Percentiles rank a stretch among this genome's conserved stretches.
phyloP scores from a whole-genome alignment of 2,888 invertebrate species.

The Ormyrus thymus region DNA sequence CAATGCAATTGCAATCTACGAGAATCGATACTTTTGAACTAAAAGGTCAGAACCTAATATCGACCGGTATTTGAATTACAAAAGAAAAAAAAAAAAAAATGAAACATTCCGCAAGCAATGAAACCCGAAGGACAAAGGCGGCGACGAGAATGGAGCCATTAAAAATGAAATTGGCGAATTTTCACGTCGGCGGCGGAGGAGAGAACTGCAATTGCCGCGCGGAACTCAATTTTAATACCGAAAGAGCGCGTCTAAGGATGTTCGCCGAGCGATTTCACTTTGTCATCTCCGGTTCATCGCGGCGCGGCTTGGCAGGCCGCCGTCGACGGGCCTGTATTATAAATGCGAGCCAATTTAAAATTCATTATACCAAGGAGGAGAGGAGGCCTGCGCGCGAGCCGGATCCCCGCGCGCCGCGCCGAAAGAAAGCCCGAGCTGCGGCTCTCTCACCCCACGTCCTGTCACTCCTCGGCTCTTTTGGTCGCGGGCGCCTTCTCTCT shows the following conservation, averaged over 20 bases:
- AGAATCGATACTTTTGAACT: too few species aligned
- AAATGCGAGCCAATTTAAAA: constrained; percentile 74
- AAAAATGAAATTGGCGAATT: constrained; percentile 38
- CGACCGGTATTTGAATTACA: too few species aligned
- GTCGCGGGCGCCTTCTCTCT: constrained; percentile 49
- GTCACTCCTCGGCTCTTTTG: not conserved
- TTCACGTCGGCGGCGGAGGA: not conserved
- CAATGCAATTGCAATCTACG: too few species aligned
- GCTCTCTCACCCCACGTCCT: not conserved
- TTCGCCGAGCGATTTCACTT: constrained; percentile 69
- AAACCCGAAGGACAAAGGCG: constrained; percentile 4
- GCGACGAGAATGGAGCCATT: constrained; percentile 21
- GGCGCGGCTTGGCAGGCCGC: constrained; percentile 60
- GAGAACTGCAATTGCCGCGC: constrained; percentile 38
- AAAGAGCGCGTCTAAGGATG: constrained; percentile 59
- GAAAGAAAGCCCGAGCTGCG: not conserved
- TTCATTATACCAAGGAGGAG: constrained; percentile 69
- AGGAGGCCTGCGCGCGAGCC: constrained; percentile 44
- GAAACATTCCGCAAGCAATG: too few species aligned
- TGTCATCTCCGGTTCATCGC: constrained; percentile 69
- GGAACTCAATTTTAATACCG: constrained; percentile 53
- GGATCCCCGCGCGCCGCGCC: constrained; percentile 46
- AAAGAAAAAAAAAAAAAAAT: too few species aligned
- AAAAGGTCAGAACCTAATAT: too few species aligned
- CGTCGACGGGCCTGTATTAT: constrained; percentile 71